Percentiles rank a stretch among this genome's conserved stretches.
These are phyloP conservation scores for Hirtodrosophila cameraria DNA, from an alignment of 2,888 invertebrate species.

Conservation along the genomic window DNA sequence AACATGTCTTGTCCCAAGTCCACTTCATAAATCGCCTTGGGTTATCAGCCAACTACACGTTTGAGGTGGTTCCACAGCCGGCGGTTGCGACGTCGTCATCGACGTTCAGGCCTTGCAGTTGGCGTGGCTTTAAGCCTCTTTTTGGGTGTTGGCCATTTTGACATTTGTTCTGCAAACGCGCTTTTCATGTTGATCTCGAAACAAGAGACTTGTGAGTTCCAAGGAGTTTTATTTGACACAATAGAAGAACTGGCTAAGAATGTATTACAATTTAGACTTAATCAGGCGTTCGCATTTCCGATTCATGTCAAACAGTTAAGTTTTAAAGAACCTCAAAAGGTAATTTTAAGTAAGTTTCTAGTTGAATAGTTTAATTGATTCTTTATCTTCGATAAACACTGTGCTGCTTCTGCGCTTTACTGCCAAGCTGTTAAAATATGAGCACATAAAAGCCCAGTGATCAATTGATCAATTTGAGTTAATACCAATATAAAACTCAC, in stretches of 20 bases:
- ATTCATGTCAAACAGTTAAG: no score
- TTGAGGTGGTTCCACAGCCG: slow-evolving; percentile 36
- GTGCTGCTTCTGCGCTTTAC: no score
- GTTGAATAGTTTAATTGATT: no score
- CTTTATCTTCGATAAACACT: no score
- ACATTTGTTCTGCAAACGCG: background rate
- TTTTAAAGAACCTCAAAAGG: no score
- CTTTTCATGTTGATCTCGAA: slow-evolving; percentile 1
- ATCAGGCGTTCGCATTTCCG: no score
- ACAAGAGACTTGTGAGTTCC: background rate
- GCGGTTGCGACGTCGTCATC: slow-evolving; percentile 1
- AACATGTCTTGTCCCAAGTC: slow-evolving; percentile 11
- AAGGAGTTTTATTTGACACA: background rate
- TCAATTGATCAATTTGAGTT: slow-evolving; percentile 19
- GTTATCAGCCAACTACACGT: slow-evolving; percentile 38
- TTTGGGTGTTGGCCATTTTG: slow-evolving; percentile 4
- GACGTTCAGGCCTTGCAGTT: background rate
- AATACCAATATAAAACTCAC: slow-evolving; percentile 33
- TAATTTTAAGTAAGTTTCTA: no score
- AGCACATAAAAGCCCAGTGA: slow-evolving; percentile 6
- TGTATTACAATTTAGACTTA: no score
- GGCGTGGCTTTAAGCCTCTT: background rate
- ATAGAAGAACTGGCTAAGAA: no score
- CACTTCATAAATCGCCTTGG: slow-evolving; percentile 29
- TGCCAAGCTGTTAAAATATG: slow-evolving; percentile 8